Conservation (phyloP, 2,888 invertebrate genomes). For the Hyposoter dolosus region DNA sequence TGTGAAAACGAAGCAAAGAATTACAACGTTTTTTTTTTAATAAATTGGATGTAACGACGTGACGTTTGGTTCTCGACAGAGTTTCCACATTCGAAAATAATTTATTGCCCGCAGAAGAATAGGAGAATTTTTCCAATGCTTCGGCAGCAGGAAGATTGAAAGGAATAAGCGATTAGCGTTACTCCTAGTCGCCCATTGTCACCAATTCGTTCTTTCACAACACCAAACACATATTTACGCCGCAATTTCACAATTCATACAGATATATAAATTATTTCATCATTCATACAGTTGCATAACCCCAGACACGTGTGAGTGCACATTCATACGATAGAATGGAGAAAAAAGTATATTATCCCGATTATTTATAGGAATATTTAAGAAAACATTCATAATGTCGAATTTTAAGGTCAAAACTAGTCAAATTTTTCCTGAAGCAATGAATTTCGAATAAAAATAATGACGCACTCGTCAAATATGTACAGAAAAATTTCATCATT, state of each 20-base stretch:
- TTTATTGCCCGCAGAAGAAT: slow-evolving; percentile 1
- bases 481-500: neutral
- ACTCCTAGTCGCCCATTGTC: neutral
- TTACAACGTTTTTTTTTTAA: slow-evolving; percentile 35
- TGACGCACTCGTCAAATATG: neutral
- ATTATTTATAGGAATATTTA: neutral
- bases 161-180: neutral
- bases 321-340: neutral
- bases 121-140: neutral
- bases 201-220: slow-evolving; percentile 13
- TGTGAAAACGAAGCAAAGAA: slow-evolving; percentile 19
- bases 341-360: neutral
- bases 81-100: slow-evolving; percentile 26
- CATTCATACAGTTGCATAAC: neutral
- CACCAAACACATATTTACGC: neutral
- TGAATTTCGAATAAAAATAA: neutral
- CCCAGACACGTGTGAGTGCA: neutral
- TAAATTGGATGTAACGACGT: slow-evolving; percentile 20
- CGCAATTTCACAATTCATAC: neutral
- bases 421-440: neutral
- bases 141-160: neutral
- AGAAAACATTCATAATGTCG: neutral
- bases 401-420: neutral
- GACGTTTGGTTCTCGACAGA: neutral
- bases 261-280: neutral